phyloP scores from a whole-genome alignment of 2,888 invertebrate genomes.

The Chaetoderma sp. region DNA sequence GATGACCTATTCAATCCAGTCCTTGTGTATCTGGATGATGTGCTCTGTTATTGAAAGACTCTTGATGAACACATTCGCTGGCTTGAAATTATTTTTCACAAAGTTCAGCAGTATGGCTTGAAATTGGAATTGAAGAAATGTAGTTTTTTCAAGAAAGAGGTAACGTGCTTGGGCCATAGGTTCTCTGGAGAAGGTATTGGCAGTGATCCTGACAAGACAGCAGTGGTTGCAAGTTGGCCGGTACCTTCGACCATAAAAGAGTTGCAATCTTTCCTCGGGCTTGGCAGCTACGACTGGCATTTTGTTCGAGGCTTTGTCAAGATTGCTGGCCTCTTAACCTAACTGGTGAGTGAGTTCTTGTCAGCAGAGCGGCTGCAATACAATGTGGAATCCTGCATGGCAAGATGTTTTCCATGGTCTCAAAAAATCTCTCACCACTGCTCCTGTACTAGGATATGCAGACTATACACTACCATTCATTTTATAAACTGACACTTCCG shows the following conservation, averaged over 20 bases:
- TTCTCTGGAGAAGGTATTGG: neutral
- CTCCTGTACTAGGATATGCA: neutral
- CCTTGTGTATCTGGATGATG: too few relatives aligned
- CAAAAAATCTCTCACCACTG: neutral
- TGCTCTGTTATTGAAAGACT: too few relatives aligned
- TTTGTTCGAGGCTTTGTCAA: neutral
- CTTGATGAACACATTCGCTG: too few relatives aligned
- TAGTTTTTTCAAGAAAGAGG: neutral
- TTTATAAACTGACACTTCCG: neutral
- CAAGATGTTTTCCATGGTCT: neutral
- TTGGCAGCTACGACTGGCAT: neutral
- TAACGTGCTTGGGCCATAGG: neutral
- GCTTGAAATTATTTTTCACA: too few relatives aligned
- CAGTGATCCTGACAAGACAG: constrained; percentile 2
- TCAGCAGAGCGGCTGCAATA: neutral
- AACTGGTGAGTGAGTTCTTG: neutral
- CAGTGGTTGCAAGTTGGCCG: neutral
- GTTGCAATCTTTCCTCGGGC: constrained; percentile 5
- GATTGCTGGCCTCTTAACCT: neutral
- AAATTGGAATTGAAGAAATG: too few relatives aligned
- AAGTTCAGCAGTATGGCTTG: too few relatives aligned
- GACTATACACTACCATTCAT: neutral
- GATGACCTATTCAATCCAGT: too few relatives aligned
- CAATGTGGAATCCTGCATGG: neutral
- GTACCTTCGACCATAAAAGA: constrained; percentile 8